Base-by-base conservation (phyloP, 2,888 invertebrate species). In the Ceramica pisi region DNA sequence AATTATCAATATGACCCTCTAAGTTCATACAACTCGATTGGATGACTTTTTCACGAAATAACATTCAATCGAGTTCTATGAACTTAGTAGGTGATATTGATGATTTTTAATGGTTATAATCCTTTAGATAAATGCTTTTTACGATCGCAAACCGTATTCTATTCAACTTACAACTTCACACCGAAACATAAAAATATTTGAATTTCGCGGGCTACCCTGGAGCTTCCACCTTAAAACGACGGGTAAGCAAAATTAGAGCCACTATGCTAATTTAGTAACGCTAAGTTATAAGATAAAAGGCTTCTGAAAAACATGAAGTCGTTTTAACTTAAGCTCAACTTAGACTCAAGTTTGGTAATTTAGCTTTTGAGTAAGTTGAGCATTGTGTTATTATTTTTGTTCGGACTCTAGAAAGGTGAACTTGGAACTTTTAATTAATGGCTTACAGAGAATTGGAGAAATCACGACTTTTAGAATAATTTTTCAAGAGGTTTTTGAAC, bases 211-310 rank as follows among this genome's bases (percentile, higher is more conserved):
- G n/a, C n/a, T n/a, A n/a, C n/a, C n/a, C n/a, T n/a, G n/a, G n/a
- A n/a, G n/a, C n/a, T n/a, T n/a, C n/a, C n/a, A n/a, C n/a, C n/a
- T n/a, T 72, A 46, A 67, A 57, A 19, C 12, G 14, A 38, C 51
- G 57, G 56, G 50, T 16, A 48, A 23, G 9, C 35, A 12, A 48
- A 60, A 63, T 78, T 62, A 59, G 23, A 62, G 38, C 10, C 53
- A 51, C 50, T 69, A 60, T 56, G 62, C 50, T 78, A 66, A 78
- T 78, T 62, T 68, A 67, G 59, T 19, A 21, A 60, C 41, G 41
- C 73, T 69, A 66, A 77, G 53, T 67, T 63, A 44, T 59, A 56
- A 64, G 78, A 68, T 55, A 68, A 67, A 77, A 65, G 41, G 26
- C 48, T 46, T 48, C 64, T 62, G n/a, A n/a, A n/a, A 31, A 72